These are phyloP conservation scores for Agonopterix arenella DNA, from an alignment of 2,888 invertebrate genomes.

Conservation along the genomic window DNA sequence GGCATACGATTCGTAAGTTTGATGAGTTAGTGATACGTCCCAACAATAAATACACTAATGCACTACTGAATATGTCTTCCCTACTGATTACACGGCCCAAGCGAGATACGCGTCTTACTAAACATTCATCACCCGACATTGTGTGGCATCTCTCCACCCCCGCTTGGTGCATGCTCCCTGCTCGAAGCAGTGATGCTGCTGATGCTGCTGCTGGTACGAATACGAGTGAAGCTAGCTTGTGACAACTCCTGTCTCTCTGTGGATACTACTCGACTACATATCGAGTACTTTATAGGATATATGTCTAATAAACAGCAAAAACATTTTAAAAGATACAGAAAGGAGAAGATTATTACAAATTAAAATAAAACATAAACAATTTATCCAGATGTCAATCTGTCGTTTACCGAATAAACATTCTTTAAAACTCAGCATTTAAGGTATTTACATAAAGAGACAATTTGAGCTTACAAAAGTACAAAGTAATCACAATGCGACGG, in stretches of 20 bases:
- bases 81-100: constrained; percentile 52
- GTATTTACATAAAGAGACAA: constrained; percentile 70
- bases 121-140: constrained; percentile 23
- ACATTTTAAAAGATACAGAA: constrained; percentile 27
- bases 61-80: constrained; percentile 58
- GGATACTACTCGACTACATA: constrained; percentile 8
- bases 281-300: constrained; percentile 2
- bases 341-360: constrained; percentile 26
- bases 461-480: constrained; percentile 76
- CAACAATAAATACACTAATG: constrained; percentile 65
- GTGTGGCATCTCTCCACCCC: constrained; percentile 23
- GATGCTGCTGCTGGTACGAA: constrained; percentile 7
- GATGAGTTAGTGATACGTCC: constrained; percentile 53
- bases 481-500: constrained; percentile 71
- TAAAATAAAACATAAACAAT: constrained; percentile 50
- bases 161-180: background rate
- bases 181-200: too few relatives aligned
- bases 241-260: constrained; percentile 22
- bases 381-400: constrained; percentile 59
- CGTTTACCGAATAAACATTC: constrained; percentile 55
- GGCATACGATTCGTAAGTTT: constrained; percentile 50
- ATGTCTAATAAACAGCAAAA: constrained; percentile 32
- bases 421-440: constrained; percentile 54
- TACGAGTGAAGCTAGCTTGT: constrained; percentile 33
- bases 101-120: constrained; percentile 39